Evolutionary conservation across 2,113 vertebrate genomes (phyloP), one percentile per base, ranked within the genome.

Genomic region (Empidonax traillii): DNA sequence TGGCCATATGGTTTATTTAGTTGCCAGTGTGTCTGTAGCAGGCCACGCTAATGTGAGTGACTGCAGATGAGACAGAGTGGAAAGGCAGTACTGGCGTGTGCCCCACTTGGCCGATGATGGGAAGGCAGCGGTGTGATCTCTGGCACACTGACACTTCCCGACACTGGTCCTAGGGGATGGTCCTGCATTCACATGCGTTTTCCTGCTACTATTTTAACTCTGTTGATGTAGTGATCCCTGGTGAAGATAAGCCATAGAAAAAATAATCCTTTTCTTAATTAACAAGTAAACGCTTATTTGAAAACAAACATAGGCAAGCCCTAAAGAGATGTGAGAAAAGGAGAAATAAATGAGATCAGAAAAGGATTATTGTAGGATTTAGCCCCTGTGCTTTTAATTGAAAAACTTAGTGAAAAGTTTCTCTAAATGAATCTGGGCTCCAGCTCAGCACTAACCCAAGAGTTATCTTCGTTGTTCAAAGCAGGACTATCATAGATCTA

Each of bases 11-110:
- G 8, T 28, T 52, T 24, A 15, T 6, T 41, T 44, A 13, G 62
- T 69, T 77, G n/a, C 39, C 19, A 2, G 21, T 46, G 1, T 0
- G 0, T 8, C 21, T 52, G 39, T 73, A 3, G 12, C n/a, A 33
- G 37, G 31, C 44, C 51, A 2, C 3, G 5, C 33, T 63, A 2
- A 11, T 3, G 10, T 44, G 44, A 2, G 0, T 56, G 49, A 6
- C 8, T 44, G 44, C 31, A 28, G 66, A 5, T 46, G 66, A 31
- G 58, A 2, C 9, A 18, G 52, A 27, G 25, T 2, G 51, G 19
- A 16, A 23, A 20, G 67, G 2, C 2, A 1, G 16, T 5, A 0
- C 33, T 8, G 55, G 3, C 62, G 1, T 7, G 51, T 59, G 69
- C 35, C 46, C 84, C 23, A 0, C 19, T 47, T 47, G 55, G 14